These are phyloP conservation scores for Clarias platycephalus DNA, from an alignment of 2,797 vertebrate species.

Conservation along the genomic window DNA sequence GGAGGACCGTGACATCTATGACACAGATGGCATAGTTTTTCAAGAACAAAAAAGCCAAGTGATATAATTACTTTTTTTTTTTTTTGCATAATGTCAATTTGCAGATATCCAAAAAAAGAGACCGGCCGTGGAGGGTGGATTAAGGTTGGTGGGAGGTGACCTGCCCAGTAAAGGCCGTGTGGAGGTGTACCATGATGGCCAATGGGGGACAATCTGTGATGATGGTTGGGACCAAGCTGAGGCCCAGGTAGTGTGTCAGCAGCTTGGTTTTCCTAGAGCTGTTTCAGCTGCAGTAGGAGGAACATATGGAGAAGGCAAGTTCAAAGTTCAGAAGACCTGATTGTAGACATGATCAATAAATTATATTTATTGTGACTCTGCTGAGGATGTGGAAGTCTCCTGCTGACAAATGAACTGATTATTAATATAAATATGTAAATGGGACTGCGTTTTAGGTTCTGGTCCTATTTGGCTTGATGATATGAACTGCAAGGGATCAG, in stretches of 20 bases:
- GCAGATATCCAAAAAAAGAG: not conserved
- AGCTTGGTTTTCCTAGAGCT: conserved; percentile 68
- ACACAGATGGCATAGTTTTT: not conserved
- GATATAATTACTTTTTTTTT: not conserved
- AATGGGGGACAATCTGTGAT: conserved; percentile 75
- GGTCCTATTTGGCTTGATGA: conserved; percentile 75
- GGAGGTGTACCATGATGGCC: conserved; percentile 69
- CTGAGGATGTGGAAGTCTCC: not conserved
- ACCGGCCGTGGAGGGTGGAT: conserved; percentile 56
- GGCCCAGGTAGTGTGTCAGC: conserved; percentile 70
- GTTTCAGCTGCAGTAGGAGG: conserved; percentile 55
- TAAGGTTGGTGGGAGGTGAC: conserved; percentile 63
- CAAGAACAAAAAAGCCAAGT: not conserved
- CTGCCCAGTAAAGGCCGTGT: conserved; percentile 66
- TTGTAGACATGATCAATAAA: not conserved
- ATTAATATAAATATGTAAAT: not conserved
- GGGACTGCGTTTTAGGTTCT: conserved; percentile 48
- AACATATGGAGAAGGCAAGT: conserved; percentile 64
- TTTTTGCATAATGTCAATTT: not conserved
- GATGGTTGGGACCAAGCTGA: conserved; percentile 68
- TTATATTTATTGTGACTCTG: not conserved
- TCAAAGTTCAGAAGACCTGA: not conserved
- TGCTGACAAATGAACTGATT: not conserved
- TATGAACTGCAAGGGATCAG: conserved; percentile 68
- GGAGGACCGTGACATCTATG: not conserved